phyloP scores from a whole-genome alignment of 2,113 vertebrate genomes.

The Alectura lathami region DNA sequence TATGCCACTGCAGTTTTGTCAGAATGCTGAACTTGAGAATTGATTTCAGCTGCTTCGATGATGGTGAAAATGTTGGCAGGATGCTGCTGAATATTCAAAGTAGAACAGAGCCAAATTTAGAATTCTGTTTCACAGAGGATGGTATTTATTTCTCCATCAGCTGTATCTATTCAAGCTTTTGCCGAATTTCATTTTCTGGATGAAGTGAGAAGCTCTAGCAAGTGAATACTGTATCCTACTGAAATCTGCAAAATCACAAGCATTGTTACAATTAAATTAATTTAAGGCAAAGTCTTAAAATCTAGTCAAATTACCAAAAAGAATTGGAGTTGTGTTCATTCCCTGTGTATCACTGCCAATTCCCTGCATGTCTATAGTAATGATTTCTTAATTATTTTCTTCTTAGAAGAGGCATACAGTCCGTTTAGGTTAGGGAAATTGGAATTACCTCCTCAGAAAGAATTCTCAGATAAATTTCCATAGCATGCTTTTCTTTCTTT shows the following conservation, averaged over 20 bases:
- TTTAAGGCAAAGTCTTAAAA: not conserved
- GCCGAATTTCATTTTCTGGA: not conserved
- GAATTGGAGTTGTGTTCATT: not conserved
- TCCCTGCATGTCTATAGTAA: not conserved
- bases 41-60: constrained; percentile 2
- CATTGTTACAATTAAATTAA: not conserved
- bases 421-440: not conserved
- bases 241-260: not conserved
- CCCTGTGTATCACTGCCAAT: not conserved
- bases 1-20: not conserved
- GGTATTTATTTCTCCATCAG: not conserved
- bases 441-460: not conserved
- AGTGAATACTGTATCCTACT: not conserved
- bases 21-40: not conserved
- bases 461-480: not conserved
- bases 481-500: not conserved
- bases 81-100: not conserved
- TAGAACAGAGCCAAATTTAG: not conserved
- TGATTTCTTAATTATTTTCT: not conserved
- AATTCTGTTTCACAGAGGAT: not conserved
- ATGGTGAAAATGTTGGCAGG: not conserved
- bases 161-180: not conserved
- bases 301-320: not conserved
- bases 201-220: not conserved
- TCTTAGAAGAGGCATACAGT: not conserved